Evolutionary conservation across 2,888 invertebrate genomes (phyloP), one percentile per base, ranked within the genome.

Genomic region (Patella ulyssiponensis): DNA sequence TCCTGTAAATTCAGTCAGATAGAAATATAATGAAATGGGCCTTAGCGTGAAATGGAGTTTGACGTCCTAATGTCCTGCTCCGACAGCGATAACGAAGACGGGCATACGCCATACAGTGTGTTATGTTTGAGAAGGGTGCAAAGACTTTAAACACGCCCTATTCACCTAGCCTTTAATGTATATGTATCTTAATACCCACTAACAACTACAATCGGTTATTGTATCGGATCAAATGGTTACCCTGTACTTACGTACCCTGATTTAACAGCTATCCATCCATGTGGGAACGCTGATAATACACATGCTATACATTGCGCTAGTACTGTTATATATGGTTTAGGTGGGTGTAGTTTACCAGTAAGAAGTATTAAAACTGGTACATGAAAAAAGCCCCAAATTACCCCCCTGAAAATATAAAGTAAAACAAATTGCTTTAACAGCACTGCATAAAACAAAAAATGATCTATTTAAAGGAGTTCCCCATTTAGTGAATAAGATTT

Each of bases 341-440:
- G 79, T 9, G 83, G 80, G 17, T 78, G 76, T 12, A 83, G 71
- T 23, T 77, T 74, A 23, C 73, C 23, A 0, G 81, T 79, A 23
- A 87, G 74, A 17, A 87, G 78, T 5, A 86, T 72, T 86, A 87
- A 86, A 12, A 87, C 82, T 5, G 87, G 85, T 4, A 87, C 85
- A 74, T 87, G 87, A 75, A 83, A 87, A 69, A 86, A 76, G 3
- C 86, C 87, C 86, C 87, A 87, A 5, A 80, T 78, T 17, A 86
- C 14, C 11, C 87, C 87, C 78, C 87, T 87, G 77, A 33, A 84
- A 84, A 33, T 74, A 20, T 52, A 17, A 76, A 20, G 23, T 15
- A 17, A 51, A 7, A 17, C 44, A 14, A 64, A 64, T 74, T 54
- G 33, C 27, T n/a, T 17, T 4, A 72, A 33, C 27, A 27, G n/a